Conservation (phyloP, 2,888 invertebrate genomes). For the Podotricha telesiphe region DNA sequence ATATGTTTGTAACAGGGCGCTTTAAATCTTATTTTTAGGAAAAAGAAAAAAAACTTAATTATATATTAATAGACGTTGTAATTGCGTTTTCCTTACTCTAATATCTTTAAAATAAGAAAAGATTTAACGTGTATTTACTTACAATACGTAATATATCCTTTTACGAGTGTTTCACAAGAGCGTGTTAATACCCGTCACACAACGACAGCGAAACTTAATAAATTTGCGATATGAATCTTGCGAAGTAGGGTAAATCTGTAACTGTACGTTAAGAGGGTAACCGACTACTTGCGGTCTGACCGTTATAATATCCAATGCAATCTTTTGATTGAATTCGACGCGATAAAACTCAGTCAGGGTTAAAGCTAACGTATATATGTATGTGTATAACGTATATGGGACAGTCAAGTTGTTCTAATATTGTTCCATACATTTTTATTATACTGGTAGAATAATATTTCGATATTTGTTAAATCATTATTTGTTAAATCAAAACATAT, state of each 20-base stretch:
- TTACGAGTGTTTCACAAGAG: conserved; percentile 25
- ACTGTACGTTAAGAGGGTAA: conserved; percentile 51
- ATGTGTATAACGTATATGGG: too few species aligned
- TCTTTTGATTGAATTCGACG: conserved; percentile 54
- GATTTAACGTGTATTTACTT: not conserved
- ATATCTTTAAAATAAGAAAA: not conserved
- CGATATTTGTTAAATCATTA: too few species aligned
- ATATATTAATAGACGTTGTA: too few species aligned
- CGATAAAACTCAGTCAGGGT: conserved; percentile 40
- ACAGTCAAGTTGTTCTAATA: not conserved
- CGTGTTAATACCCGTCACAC: conserved; percentile 23
- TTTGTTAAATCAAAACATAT: not conserved
- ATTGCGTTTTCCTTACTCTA: not conserved
- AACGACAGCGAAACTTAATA: conserved; percentile 44
- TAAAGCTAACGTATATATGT: conserved; percentile 37
- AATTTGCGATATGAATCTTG: conserved; percentile 48
- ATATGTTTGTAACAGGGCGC: too few species aligned
- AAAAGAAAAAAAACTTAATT: too few species aligned
- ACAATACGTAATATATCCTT: conserved; percentile 28
- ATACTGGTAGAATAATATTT: not conserved
- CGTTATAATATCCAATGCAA: conserved; percentile 53
- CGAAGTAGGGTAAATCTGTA: conserved; percentile 58
- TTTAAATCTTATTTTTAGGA: too few species aligned
- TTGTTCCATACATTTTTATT: not conserved
- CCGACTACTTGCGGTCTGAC: conserved; percentile 55